Evolutionary conservation across 2,888 invertebrate species (phyloP), one percentile per base, ranked within the genome.

Genomic region (Parascotia fuliginaria): DNA sequence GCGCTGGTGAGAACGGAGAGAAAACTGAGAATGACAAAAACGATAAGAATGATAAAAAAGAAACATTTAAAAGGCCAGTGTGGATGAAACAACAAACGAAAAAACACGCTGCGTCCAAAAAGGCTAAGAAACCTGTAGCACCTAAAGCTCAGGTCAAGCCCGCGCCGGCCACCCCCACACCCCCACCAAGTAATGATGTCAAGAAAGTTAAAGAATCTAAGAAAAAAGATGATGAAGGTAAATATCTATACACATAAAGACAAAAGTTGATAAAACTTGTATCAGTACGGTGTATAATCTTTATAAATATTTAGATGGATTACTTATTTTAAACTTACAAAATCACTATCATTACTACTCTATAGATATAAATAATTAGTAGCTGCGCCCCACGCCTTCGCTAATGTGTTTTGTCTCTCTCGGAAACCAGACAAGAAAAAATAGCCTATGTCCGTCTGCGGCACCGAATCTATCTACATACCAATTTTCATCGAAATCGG

Each of bases 31-130:
- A 78, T 73, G 81, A 91, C 78, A 78, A 93, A 4, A 86, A 78
- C 73, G 81, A 91, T 78, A 78, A 93, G 80, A 82, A 78, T 50
- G 93, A 93, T 48, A 93, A 88, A 51, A 92, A 93, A 43, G 81
- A 89, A 50, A 87, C 92, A 0, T 92, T 89, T 33, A 96, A 96
- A 75, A 94, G 96, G 76, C 95, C 97, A 1, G 79, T 79, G 2
- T 79, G 79, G 79, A 79, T 79, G 79, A 79, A 79, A 36, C 73
- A 71, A 19, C 77, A 79, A 28, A 70, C 78, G 0, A 92, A 91
- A 47, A 83, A 85, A 47, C 81, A 77, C n/a, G 71, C 73, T 1
- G 66, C 80, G 9, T 70, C 71, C 2, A 83, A 81, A 62, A 84
- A 82, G 47, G 63, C 73, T 0, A 81, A 79, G 50, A 81, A 81